These are phyloP conservation scores for Electrophaes corylata DNA, from an alignment of 2,888 invertebrate species.

Conservation along the genomic window DNA sequence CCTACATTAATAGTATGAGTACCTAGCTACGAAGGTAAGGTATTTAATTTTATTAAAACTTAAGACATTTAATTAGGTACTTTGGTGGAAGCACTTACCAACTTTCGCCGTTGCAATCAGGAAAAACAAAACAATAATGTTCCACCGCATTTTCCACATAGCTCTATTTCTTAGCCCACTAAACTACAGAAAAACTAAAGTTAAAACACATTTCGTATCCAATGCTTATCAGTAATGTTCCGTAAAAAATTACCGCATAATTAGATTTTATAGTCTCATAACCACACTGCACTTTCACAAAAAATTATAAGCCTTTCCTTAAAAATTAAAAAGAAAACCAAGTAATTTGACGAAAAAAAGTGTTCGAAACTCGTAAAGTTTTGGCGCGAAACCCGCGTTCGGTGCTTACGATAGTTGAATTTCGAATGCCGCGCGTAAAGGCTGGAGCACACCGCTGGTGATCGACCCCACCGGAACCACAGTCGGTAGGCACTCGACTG, in stretches of 20 bases:
- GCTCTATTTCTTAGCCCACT: slow-evolving; percentile 48
- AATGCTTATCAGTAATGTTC: slow-evolving; percentile 29
- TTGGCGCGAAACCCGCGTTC: slow-evolving; percentile 66
- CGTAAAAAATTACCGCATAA: slow-evolving; percentile 28
- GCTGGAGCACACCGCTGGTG: slow-evolving; percentile 69
- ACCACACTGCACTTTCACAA: slow-evolving; percentile 34
- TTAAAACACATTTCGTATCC: slow-evolving; percentile 34
- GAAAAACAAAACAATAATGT: slow-evolving; percentile 61
- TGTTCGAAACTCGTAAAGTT: slow-evolving; percentile 43
- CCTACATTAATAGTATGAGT: no score
- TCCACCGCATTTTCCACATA: slow-evolving; percentile 64
- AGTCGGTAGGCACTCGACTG: slow-evolving; percentile 80
- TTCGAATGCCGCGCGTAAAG: slow-evolving; percentile 66
- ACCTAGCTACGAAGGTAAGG: no score
- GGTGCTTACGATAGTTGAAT: slow-evolving; percentile 57
- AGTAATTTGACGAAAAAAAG: slow-evolving; percentile 23
- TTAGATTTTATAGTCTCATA: slow-evolving; percentile 10
- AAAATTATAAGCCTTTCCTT: slow-evolving; percentile 5
- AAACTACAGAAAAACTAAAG: slow-evolving; percentile 46
- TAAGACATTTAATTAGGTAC: no score
- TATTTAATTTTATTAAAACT: no score
- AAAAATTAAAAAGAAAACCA: slow-evolving; percentile 24
- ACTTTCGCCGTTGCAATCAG: slow-evolving; percentile 53
- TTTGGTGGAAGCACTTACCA: slow-evolving; percentile 72
- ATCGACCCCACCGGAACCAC: slow-evolving; percentile 85